Evolutionary conservation across 2,113 vertebrate genomes (phyloP).

Genomic region (Crotophaga sulcirostris): DNA sequence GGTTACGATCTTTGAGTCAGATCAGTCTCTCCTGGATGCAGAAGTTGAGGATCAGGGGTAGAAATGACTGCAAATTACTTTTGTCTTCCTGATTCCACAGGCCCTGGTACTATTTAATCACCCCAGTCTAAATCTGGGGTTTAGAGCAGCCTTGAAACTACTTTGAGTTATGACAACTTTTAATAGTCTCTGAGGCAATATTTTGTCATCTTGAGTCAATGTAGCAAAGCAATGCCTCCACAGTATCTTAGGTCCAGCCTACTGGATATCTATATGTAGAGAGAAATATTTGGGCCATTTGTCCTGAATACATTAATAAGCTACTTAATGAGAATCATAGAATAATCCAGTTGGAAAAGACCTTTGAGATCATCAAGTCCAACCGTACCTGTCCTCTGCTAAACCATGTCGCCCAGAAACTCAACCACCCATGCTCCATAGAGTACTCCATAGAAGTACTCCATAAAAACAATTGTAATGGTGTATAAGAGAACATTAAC

Average conservation of each 20-base stretch:
- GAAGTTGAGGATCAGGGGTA: not conserved
- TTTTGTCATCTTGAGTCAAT: not conserved
- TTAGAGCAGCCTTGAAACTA: not conserved
- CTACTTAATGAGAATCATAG: not conserved
- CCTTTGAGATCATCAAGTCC: too few relatives aligned
- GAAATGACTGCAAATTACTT: not conserved
- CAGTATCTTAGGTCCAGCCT: not conserved
- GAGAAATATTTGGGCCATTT: not conserved
- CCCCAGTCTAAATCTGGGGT: not conserved
- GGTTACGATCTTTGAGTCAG: not conserved
- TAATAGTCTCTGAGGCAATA: not conserved
- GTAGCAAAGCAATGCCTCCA: not conserved
- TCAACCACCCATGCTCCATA: too few relatives aligned
- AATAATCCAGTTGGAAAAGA: too few relatives aligned
- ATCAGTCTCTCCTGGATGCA: not conserved
- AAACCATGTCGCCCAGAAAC: too few relatives aligned
- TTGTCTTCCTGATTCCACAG: not conserved
- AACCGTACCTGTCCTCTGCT: too few relatives aligned
- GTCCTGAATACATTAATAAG: not conserved
- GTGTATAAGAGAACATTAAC: not conserved
- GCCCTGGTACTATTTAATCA: not conserved
- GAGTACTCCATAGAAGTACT: too few relatives aligned
- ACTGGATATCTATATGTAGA: not conserved
- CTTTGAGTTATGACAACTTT: not conserved
- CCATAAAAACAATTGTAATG: not conserved